Base-by-base conservation (phyloP, 2,797 vertebrate genomes). In the Pterois miles region DNA sequence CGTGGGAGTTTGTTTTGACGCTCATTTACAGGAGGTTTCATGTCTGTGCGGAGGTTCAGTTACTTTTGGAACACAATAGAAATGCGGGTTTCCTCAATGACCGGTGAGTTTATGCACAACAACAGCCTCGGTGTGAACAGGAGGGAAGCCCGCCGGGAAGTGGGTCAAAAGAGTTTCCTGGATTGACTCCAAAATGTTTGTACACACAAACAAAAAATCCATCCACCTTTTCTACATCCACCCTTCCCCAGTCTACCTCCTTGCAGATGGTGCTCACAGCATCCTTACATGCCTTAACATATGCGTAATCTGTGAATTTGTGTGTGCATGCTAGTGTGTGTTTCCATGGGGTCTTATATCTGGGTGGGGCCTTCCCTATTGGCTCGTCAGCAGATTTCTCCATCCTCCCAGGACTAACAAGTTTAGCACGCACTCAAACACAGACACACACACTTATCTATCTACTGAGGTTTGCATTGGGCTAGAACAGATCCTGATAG, bases 81-180 rank as follows among this genome's bases (percentile, higher is more conserved):
- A 81, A 82, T 8, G 64, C 46, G 46, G 80, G 70, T 71, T 88
- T 81, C 65, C 67, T 81, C 65, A 58, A 53, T 40, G 72, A 76
- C 65, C 60, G 11, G 34, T 27, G 52, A 74, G 72, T 86, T 87
- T 80, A 71, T 76, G 74, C 76, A 78, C 78, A 87, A 87, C 82
- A 82, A 84, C 82, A 74, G 76, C 56, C 68, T 76, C 1, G 23
- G 76, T 58, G 82, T 81, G 80, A 87, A 88, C 77, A 57, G 58
- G 79, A 76, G 83, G 83, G 86, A 88, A 85, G 65, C 78, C 82
- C 64, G 38, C 8, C 66, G 67, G 88, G 83, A 94, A 93, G 86
- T 90, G 87, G 91, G 86, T 93, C 88, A 86, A 78, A 83, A 83
- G 70, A 86, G 46, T 87, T 89, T 91, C 84, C 87, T 91, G 88